Evolutionary conservation across 1,140 invertebrate species (phyloP), one percentile per base, ranked within the genome.

Genomic region (Drosophila auraria): DNA sequence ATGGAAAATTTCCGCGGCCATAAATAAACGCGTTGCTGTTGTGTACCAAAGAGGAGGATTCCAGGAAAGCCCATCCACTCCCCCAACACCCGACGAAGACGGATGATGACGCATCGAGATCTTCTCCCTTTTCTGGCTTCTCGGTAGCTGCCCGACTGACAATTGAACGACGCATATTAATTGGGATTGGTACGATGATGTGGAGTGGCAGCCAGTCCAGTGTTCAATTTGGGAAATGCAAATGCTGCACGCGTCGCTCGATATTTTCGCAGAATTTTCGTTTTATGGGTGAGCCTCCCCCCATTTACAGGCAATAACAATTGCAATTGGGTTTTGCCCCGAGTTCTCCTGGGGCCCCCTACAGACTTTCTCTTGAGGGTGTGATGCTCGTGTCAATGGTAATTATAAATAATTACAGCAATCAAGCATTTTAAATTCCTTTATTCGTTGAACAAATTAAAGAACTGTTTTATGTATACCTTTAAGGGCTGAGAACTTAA

Each of bases 131-230:
- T 40, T 53, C 57, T 42, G 51, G 33, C 25, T 87, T 83, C 83
- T 69, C 54, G 68, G 72, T 87, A 83, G 54, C n/a, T 51, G 54
- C 14, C 79, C 68, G 78, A 38, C 78, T 68, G 78, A 51, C 78
- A 87, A 87, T 76, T 76, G 59, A n/a, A 17, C 56, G 20, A 20
- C 50, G 60, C 78, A 87, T 87, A 64, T 83, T 89, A 89, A 87
- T 87, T 87, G 72, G 59, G 49, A 30, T 20, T 69, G 36, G 62
- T 23, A 20, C 36, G 36, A 8, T 42, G 45, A 15, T 40, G 23
- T 47, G 42, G 17, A 49, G 45, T 36, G 61, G 27, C 36, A 9
- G 30, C 44, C 61, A 33, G 11, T 9, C 44, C 61, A 33, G 11
- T 9, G 7, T 51, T 79, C 50, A 72, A 80, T 65, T 79, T 54